These are phyloP conservation scores for Hydrozoanthus gracilis DNA, from an alignment of 92 coral and sea anemone species.

Conservation along the genomic window DNA sequence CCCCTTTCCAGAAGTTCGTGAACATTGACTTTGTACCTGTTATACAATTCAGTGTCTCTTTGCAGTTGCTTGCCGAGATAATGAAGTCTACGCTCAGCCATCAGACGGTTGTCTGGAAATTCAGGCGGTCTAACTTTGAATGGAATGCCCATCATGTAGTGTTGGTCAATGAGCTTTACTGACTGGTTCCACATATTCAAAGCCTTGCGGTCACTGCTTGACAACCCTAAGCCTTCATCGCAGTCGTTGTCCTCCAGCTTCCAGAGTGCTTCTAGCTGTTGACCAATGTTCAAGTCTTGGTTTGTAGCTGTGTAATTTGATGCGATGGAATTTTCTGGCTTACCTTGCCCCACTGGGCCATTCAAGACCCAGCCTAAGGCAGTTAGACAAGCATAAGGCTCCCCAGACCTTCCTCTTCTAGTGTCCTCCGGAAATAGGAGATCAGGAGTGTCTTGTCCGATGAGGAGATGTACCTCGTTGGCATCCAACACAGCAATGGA, in stretches of 20 bases:
- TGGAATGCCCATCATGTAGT: slow-evolving; percentile 62
- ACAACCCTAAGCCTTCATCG: slow-evolving; percentile 60
- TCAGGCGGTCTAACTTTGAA: slow-evolving; percentile 63
- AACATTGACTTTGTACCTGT: slow-evolving; percentile 44
- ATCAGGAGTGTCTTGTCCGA: slow-evolving; percentile 62
- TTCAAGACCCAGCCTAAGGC: slow-evolving; percentile 60
- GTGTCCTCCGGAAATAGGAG: slow-evolving; percentile 58
- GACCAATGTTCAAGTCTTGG: slow-evolving; percentile 59
- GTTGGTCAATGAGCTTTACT: slow-evolving; percentile 52
- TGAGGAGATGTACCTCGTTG: slow-evolving; percentile 50
- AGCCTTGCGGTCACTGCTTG: slow-evolving; percentile 58
- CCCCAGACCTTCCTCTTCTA: slow-evolving; percentile 58
- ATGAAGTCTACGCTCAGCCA: slow-evolving; percentile 47
- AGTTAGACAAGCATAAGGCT: slow-evolving; percentile 62
- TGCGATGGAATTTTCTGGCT: slow-evolving; percentile 37
- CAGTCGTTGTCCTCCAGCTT: slow-evolving; percentile 54
- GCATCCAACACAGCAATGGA: slow-evolving; percentile 37
- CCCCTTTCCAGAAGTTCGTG: slow-evolving; percentile 50
- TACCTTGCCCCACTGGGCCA: slow-evolving; percentile 50
- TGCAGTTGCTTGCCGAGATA: slow-evolving; percentile 54
- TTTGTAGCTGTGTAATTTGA: slow-evolving; percentile 43
- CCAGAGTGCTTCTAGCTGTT: slow-evolving; percentile 56
- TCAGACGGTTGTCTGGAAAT: slow-evolving; percentile 52
- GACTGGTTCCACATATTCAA: slow-evolving; percentile 54
- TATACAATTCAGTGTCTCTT: slow-evolving; percentile 31